These are phyloP conservation scores for Silurus meridionalis DNA, from an alignment of 2,113 vertebrate genomes.

Conservation along the genomic window DNA sequence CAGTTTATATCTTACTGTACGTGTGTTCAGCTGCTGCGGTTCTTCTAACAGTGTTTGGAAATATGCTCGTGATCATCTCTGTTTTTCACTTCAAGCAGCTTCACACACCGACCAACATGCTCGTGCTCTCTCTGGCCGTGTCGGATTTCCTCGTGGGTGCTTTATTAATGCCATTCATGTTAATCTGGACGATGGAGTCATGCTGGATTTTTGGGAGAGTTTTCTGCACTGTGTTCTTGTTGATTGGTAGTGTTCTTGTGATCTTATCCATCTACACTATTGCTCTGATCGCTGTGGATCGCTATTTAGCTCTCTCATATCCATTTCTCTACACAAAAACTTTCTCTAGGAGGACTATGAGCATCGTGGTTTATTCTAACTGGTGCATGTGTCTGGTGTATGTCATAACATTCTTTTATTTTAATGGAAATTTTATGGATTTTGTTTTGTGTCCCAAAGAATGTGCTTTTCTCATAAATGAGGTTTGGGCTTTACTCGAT, in stretches of 20 bases:
- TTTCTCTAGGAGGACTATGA: too few species aligned
- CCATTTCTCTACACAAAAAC: conserved; percentile 38
- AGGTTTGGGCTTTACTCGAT: too few species aligned
- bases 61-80: too few species aligned
- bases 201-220: conserved; percentile 42
- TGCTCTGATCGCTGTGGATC: not conserved
- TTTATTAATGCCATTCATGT: conserved; percentile 72
- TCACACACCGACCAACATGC: conserved; percentile 28
- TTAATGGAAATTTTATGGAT: conserved; percentile 49
- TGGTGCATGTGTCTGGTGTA: conserved; percentile 1
- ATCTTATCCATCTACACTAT: not conserved
- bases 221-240: not conserved
- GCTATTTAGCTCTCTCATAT: conserved; percentile 28
- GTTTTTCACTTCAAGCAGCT: too few species aligned
- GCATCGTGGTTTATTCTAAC: too few species aligned
- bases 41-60: too few species aligned
- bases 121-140: conserved; percentile 39
- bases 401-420: conserved; percentile 23
- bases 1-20: too few species aligned
- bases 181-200: conserved; percentile 38
- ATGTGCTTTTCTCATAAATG: not conserved
- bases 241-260: not conserved
- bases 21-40: too few species aligned
- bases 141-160: too few species aligned
- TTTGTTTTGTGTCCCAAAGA: conserved; percentile 33